Base-by-base conservation (phyloP, 2,113 vertebrate species). In the Myxocyprinus asiaticus region DNA sequence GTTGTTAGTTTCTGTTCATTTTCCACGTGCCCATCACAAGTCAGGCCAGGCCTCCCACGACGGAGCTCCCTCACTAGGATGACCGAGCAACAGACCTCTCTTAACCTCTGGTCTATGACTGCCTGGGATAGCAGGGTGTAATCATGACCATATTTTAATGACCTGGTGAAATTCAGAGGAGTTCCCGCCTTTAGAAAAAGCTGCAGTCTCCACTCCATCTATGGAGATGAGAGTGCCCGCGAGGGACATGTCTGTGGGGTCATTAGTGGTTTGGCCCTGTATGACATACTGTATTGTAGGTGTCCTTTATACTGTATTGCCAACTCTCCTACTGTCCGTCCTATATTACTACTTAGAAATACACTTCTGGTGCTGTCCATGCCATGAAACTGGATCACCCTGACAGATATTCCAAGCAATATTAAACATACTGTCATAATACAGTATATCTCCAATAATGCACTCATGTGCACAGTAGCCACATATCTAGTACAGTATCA, bases 21-120 rank as follows among this genome's bases (percentile, higher is more conserved):
- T 84, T 86, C 76, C 67, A 74, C 67, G 65, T 67, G 75, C 67
- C 75, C 73, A 70, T 47, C 84, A 81, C 83, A 83, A 88, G 82
- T 84, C 86, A 79, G 76, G 69, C 78, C 48, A 76, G 81, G 70
- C 64, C 62, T 61, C 84, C 87, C 85, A 59, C 78, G 51, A 74
- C 6, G 81, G 14, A 10, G 45, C 22, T 50, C 71, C 61, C 75
- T 81, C 12, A 12, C 66, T 53, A 50, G 22, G 22, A 33, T 33
- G 22, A 33, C 22, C 22, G 22, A 33, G 22, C 22, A 33, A 33
- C 22, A 12, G 80, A 48, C 58, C 72, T 62, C 56, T 9, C 15
- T 50, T 47, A 74, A 74, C 58, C 72, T 74, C 72, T 62, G 48
- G 47, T 14, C 80, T 50, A 17, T 58, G 78, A 74, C 69, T 74